These are phyloP conservation scores for Centruroides sculpturatus DNA, from an alignment of 1,140 invertebrate genomes.

Conservation along the genomic window DNA sequence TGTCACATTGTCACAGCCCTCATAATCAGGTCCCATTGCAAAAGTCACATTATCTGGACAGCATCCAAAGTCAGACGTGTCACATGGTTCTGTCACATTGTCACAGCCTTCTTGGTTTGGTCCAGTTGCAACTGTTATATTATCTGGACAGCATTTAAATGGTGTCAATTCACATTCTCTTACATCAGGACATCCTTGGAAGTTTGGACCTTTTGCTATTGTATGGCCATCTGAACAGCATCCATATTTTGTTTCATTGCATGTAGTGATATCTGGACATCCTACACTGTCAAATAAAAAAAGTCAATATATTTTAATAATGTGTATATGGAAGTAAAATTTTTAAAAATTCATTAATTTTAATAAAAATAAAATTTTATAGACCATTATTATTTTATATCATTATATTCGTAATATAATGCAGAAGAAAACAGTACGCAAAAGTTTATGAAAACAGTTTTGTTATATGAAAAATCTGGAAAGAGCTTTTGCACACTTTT, in stretches of 20 bases:
- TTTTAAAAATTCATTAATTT: too few species aligned
- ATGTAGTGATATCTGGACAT: background rate
- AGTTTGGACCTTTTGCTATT: conserved; percentile 20
- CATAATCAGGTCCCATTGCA: conserved; percentile 30
- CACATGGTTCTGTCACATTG: conserved; percentile 41
- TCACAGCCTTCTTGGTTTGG: conserved; percentile 51
- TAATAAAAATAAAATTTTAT: too few species aligned
- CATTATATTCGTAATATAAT: too few species aligned
- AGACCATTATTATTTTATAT: too few species aligned
- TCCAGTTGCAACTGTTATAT: conserved; percentile 60
- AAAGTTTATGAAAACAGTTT: too few species aligned
- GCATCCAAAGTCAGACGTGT: conserved; percentile 45
- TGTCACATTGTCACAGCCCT: conserved; percentile 11
- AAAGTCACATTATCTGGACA: conserved; percentile 65
- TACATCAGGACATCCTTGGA: conserved; percentile 48
- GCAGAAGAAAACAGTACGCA: too few species aligned
- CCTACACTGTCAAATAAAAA: too few species aligned
- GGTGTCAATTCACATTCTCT: conserved; percentile 80
- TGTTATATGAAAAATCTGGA: too few species aligned
- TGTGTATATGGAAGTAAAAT: too few species aligned
- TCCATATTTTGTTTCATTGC: conserved; percentile 17
- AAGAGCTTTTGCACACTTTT: too few species aligned
- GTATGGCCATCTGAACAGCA: conserved; percentile 28
- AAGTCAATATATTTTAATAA: too few species aligned
- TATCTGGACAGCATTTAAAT: conserved; percentile 59